Base-by-base conservation (phyloP, 1,140 invertebrate genomes). In the Drosophila dunni region DNA sequence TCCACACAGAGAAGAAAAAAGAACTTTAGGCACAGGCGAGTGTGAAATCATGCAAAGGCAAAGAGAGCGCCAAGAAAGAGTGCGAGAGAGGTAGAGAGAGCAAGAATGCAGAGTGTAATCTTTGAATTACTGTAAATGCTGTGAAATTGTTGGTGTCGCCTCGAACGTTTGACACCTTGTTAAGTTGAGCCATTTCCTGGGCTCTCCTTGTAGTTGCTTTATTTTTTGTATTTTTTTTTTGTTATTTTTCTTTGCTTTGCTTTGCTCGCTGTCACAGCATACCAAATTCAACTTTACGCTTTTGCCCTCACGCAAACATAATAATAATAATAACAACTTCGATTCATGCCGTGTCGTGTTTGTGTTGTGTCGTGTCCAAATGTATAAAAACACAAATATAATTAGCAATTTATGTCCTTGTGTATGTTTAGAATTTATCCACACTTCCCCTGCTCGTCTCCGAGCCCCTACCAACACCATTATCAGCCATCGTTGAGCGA, bases 261-360 rank as follows among this genome's bases (percentile, higher is more conserved):
- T 48, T 45, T 29, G 56, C 54, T 48, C 56, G 42, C 54, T 34
- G 62, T 53, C 53, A 46, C 34, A 42, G 51, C 44, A 44, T 64
- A 51, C 69, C 13, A 62, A 44, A 65, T 66, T 72, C 17, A 38
- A 48, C 15, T 50, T 71, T 57, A 56, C 53, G 48, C 29, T 45
- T n/a, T 34, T 53, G 38, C 57, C 36, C 46, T 57, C 69, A 66
- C 62, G 46, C 69, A 65, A 65, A 9, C n/a, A 36, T 24, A 65
- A 56, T 45, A 65, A 29, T 29, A 65, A 56, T 45, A 65, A 29
- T 29, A 29, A 29, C 24, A 29, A 48, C 17, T 51, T 63, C 36
- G 36, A 20, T 15, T 15, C 11, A 13, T 7, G n/a, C 42, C 7
- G 38, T 58, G 17, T 58, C 20, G 54, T 42, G 15, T 20, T 17